Percentiles rank a stretch among this genome's conserved stretches.
Evolutionary conservation across 1,140 invertebrate species (phyloP).

Genomic region (Microplitis mediator): DNA sequence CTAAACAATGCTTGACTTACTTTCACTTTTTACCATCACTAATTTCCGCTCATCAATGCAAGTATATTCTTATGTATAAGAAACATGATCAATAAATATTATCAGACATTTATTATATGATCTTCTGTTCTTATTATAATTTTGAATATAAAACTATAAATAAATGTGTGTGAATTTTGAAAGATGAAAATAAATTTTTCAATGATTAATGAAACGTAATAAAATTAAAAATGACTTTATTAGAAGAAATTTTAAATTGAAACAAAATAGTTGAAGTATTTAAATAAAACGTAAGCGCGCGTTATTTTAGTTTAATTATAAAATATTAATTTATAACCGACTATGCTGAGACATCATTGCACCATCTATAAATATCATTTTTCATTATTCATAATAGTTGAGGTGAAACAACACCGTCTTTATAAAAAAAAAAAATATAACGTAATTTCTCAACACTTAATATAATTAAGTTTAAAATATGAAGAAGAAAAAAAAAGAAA

Average conservation of each 20-base stretch:
- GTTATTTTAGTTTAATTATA: not conserved
- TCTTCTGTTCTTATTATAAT: not conserved
- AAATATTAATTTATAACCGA: not conserved
- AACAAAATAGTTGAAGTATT: not conserved
- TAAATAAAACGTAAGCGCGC: no score
- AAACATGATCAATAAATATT: not conserved
- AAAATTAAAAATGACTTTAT: no score
- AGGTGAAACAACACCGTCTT: not conserved
- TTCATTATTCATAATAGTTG: not conserved
- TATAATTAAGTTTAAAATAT: no score
- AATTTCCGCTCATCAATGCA: constrained; percentile 13
- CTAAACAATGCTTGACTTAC: constrained; percentile 62
- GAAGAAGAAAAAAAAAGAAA: no score
- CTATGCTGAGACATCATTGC: not conserved
- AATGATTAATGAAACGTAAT: no score
- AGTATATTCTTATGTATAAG: constrained; percentile 8
- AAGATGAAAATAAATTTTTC: no score
- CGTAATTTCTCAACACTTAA: no score
- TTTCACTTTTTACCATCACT: constrained; percentile 57
- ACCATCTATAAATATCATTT: not conserved
- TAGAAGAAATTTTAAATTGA: no score
- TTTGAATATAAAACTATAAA: not conserved
- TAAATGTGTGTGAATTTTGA: not conserved
- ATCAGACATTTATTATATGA: not conserved
- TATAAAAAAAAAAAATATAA: no score